Base-by-base conservation (phyloP, 2,888 invertebrate species). In the Drosophila recens region DNA sequence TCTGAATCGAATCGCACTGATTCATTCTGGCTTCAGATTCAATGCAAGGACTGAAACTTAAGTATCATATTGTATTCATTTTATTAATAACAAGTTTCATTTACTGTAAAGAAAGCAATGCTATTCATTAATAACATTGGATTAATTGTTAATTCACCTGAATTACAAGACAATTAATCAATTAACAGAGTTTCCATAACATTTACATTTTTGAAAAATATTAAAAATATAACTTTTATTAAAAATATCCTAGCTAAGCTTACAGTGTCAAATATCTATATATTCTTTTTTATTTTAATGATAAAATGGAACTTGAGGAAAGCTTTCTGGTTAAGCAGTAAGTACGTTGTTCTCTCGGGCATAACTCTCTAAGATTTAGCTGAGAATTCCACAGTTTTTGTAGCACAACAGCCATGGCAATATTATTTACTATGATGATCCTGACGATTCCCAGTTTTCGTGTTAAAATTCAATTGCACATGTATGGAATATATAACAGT, bases 1-100 rank as follows among this genome's bases (percentile, higher is more conserved):
- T 48, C 34, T 48, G 63, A 63, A 76, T 81, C 67, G 64, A 62
- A 36, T 34, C 56, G 40, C 52, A 42, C 56, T 72, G 77, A 80
- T 64, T 64, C 56, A 81, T 65, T 53, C 38, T 10, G 36, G 17
- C 5, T 46, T 59, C n/a, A 38, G 48, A 33, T 36, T 51, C 30
- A 20, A 8, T 9, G 3, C 56, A 9, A 10, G 36, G 15, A 45
- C 20, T 54, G n/a, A 45, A 33, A 36, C 42, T 43, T 34, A 51
- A 61, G 30, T 34, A 36, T 27, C 27, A 27, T 27, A 27, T 40
- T 33, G 38, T 20, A 43, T 56, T 48, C 20, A 4, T 20, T 40
- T 30, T 15, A 48, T n/a, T 30, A 70, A 42, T 15, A 36, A 52
- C 13, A 33, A 40, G 23, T 36, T 23, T 53, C 23, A 23, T 23